Base-by-base conservation (phyloP, 2,797 vertebrate genomes). In the Rhynchotus rufescens region DNA sequence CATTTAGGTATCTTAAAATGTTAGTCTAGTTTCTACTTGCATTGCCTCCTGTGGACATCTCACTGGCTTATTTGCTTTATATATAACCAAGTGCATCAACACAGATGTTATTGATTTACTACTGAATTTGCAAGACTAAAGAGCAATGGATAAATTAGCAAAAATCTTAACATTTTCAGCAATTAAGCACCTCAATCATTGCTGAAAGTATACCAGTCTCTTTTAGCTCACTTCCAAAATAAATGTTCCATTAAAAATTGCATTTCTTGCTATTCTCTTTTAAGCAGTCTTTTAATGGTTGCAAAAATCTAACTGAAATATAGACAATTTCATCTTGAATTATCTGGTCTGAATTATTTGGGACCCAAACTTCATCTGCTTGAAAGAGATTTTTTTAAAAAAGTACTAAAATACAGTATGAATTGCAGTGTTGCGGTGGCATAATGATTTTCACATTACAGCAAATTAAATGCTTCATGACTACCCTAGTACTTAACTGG, bases 361-460 rank as follows among this genome's bases (percentile, higher is more conserved):
- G 28, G 45, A 25, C 7, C 16, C 68, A 93, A 67, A 9, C 3
- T 36, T 85, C 84, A 34, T 47, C 56, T 72, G 62, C 78, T 21
- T 28, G 9, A 86, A 62, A 30, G 3, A 84, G 15, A 13, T 38
- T 36, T 9, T 36, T 9, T 44, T 17, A 44, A 52, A n/a, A 67
- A 71, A 86, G 38, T 40, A 45, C 49, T 88, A 72, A 82, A 88
- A 56, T 22, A 22, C 74, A 71, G 34, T 85, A 86, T 54, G 64
- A 88, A 84, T 66, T 91, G 92, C 52, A 93, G 30, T 69, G 56
- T 61, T 71, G 38, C 45, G 87, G 61, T 93, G 92, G 81, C 87
- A 92, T 88, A 86, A 90, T 77, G 22, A 88, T 86, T 84, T 82
- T 84, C 68, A 80, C 56, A 68, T 59, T 69, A 91, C 34, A 92